Conservation (phyloP, 2,113 vertebrate species). For the Cisticola juncidis region DNA sequence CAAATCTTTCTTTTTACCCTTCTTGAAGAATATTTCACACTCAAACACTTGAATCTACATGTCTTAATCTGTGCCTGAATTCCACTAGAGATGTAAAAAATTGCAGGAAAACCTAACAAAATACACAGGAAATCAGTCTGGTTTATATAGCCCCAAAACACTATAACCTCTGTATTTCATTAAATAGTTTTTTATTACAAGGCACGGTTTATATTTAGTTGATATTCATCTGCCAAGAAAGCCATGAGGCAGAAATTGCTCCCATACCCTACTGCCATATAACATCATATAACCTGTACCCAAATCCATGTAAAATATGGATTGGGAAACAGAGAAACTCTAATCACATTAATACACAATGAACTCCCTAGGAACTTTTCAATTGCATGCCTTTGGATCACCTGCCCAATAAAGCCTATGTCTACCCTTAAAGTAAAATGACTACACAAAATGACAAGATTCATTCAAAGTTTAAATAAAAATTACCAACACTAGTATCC, state of each 20-base stretch:
- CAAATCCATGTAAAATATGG: neutral
- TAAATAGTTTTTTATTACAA: slow-evolving; percentile 14
- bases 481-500: neutral
- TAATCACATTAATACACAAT: neutral
- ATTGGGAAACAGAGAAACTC: neutral
- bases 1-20: neutral
- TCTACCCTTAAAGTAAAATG: neutral
- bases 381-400: neutral
- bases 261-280: neutral
- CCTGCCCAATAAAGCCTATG: neutral
- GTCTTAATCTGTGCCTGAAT: neutral
- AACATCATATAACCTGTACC: neutral
- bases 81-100: neutral
- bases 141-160: neutral
- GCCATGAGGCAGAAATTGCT: slow-evolving; percentile 8
- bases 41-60: neutral
- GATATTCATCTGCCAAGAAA: neutral
- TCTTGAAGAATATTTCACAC: neutral
- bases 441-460: neutral
- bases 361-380: neutral
- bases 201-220: neutral
- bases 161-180: neutral
- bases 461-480: neutral
- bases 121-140: neutral
- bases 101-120: neutral